These are phyloP conservation scores for Elachura formosa DNA, from an alignment of 2,113 vertebrate genomes.

Conservation along the genomic window DNA sequence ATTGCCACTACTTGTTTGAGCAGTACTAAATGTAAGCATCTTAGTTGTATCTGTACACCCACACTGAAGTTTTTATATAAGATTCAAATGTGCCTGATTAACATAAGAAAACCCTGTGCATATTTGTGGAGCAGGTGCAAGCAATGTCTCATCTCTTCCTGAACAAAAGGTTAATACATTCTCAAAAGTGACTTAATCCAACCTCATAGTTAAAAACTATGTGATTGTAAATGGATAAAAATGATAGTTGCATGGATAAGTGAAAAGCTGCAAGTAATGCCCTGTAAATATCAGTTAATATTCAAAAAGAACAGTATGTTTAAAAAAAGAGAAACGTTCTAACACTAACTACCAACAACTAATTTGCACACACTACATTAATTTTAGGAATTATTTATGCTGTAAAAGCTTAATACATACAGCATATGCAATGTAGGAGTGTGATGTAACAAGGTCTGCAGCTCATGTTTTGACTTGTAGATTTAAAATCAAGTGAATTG, in stretches of 20 bases:
- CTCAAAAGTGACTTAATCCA: constrained; percentile 22
- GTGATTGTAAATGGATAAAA: not conserved
- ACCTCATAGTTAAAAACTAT: not conserved
- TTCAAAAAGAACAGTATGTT: not conserved
- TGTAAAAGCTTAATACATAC: not conserved
- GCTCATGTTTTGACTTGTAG: not conserved
- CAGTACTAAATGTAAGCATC: constrained; percentile 34
- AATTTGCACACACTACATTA: not conserved
- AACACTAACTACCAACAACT: not conserved
- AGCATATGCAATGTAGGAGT: not conserved
- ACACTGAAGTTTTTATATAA: constrained; percentile 47
- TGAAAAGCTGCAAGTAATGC: not conserved
- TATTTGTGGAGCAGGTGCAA: constrained; percentile 43
- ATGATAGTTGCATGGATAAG: no score
- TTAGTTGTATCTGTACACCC: constrained; percentile 40
- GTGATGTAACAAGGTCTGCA: not conserved
- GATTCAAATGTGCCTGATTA: constrained; percentile 44
- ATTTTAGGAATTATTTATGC: not conserved
- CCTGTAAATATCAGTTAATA: not conserved
- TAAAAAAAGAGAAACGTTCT: not conserved
- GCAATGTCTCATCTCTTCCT: constrained; percentile 46
- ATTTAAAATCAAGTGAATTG: not conserved
- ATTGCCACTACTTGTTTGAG: constrained; percentile 18
- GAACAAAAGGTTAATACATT: constrained; percentile 53
- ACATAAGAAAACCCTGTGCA: constrained; percentile 46